Base-by-base conservation (phyloP, 2,113 vertebrate genomes). In the Hassar affinis region DNA sequence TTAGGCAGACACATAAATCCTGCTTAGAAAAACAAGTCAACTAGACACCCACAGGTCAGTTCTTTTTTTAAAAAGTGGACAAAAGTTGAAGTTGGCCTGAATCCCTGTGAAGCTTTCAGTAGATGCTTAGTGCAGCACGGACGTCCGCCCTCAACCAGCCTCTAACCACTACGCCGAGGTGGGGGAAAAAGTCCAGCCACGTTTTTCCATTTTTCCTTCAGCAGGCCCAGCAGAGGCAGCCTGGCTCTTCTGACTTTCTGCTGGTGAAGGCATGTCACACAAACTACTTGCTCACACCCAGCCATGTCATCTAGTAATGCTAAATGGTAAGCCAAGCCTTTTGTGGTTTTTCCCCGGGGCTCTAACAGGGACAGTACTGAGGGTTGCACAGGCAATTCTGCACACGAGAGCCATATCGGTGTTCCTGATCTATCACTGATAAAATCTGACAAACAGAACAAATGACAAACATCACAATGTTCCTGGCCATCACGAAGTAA, bases 251-350 rank as follows among this genome's bases (percentile, higher is more conserved):
- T 90, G 88, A 91, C 92, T 91, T 79, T 86, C 85, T 91, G 77
- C 91, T 93, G 88, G 90, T 91, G 88, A 89, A 90, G 87, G 90
- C 78, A 87, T 87, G 90, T 88, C 89, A 89, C 89, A 81, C 88
- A 89, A 86, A 91, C 90, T 87, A 89, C 91, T 92, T 85, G 25
- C 88, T 92, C 89, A 91, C 91, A 93, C 90, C 91, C 90, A 91
- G 89, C 90, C 89, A 91, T 93, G 91, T 91, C 91, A 35, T 87
- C 89, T 86, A 82, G 88, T 87, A 88, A 82, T 87, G 84, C 27
- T 85, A 88, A 87, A 90, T 89, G 90, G 88, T 91, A 86, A 68
- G 72, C 81, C 81, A 87, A 84, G 42, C 69, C 66, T 66, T 86
- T 80, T 84, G 87, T 20, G 82, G 86, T 74, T 74, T 42, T 81